Percentiles rank a stretch among this genome's conserved stretches.
Evolutionary conservation across 2,797 vertebrate species (phyloP).

Genomic region (Hafferia zeledoni): DNA sequence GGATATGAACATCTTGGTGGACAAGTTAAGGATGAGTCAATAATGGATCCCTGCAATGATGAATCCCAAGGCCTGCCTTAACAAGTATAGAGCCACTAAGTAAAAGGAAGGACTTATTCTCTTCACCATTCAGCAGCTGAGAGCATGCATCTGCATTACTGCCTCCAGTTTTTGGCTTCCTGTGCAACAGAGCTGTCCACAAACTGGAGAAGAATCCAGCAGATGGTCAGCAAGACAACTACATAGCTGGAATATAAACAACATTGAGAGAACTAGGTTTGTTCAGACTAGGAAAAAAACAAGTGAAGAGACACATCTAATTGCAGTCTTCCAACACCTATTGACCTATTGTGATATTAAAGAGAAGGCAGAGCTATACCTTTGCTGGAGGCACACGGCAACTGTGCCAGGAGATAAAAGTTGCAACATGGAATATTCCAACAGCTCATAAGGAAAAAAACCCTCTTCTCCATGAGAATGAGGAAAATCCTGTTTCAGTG

Average conservation of each 20-base stretch:
- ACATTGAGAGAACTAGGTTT: background rate
- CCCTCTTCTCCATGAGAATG: background rate
- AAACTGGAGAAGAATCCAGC: background rate
- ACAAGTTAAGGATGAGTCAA: background rate
- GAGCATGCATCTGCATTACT: background rate
- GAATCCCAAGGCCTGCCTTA: background rate
- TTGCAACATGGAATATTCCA: background rate
- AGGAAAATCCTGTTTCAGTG: background rate
- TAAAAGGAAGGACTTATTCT: background rate
- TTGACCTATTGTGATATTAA: no score
- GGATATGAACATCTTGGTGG: background rate
- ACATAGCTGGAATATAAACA: background rate
- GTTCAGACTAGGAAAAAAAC: background rate
- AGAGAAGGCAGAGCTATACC: background rate
- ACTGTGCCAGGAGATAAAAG: background rate
- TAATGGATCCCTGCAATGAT: background rate
- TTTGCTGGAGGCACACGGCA: background rate
- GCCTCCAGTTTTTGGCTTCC: background rate
- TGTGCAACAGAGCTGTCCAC: background rate
- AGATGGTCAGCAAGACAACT: background rate
- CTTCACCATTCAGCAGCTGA: background rate
- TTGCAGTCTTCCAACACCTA: background rate
- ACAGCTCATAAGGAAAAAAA: background rate
- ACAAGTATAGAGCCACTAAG: background rate
- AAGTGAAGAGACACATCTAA: background rate